Evolutionary conservation across 2,888 invertebrate genomes (phyloP), one percentile per base, ranked within the genome.

Genomic region (Clunio marinus): DNA sequence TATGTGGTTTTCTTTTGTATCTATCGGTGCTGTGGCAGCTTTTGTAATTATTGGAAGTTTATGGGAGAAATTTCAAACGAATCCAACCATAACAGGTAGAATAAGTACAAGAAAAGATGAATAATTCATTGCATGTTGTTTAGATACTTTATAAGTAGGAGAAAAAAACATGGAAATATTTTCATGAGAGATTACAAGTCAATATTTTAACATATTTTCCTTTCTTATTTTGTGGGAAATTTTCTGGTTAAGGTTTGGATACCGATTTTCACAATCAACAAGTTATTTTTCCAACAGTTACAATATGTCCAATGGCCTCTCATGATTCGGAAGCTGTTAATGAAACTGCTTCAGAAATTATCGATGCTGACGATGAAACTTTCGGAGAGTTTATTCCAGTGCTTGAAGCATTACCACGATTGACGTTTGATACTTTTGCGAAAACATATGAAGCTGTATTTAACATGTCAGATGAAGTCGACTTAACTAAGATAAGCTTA

Each of bases 1-100:
- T 73, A 85, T 88, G 83, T 91, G 91, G 91, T 88, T 91, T 74
- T 82, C 86, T 72, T 88, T 89, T 73, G 87, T 88, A 5, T 81
- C 83, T 5, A 79, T 83, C 59, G 89, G 90, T 1, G 83, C 88
- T 0, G 83, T 88, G 0, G 85, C 89, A 0, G 88, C 89, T 0
- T 81, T 86, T 71, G 85, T 88, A 46, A 89, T 90, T 70, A 91
- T 91, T 65, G 83, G 86, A 57, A 88, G 87, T 73, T 80, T 91
- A 28, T 89, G 90, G 89, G 86, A 88, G 73, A 91, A 89, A 76
- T 91, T 91, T 76, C 89, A 89, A 80, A 89, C 88, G 0, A 89
- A 89, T 79, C 91, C 91, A 2, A 91, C 90, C 0, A 88, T 91
- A 67, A 91, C 89, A 28, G 88, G 88, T 79, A 55, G 41, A 15